Base-by-base conservation (phyloP, 2,797 vertebrate genomes). In the Furcifer pardalis region DNA sequence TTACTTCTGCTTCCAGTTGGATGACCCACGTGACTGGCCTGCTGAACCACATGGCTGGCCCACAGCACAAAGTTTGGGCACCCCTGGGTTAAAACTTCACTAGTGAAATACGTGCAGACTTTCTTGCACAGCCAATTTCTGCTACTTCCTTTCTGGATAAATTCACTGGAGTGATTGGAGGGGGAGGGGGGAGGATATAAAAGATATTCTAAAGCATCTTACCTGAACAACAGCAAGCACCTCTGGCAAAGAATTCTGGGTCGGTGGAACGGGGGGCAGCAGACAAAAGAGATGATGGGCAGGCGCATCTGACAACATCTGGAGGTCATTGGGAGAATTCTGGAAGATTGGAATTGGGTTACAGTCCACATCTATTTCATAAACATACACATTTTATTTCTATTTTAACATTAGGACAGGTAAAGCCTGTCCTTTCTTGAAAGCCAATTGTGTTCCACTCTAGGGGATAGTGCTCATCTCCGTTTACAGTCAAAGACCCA, bases 201-300 rank as follows among this genome's bases (percentile, higher is more conserved):
- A 1, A 5, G 46, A 40, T 7, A 13, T 78, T 42, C n/a, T 42
- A 7, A 25, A 30, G 17, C 83, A 52, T 86, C n/a, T 49, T 89
- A 99, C 98, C 98, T 99, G 99, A 87, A 99, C 94, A 30, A 99
- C 98, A 32, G 98, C 98, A 7, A 99, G 96, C 27, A 99, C 98
- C 91, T 99, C 98, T 0, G 99, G 99, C 63, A 99, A 93, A 0
- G 98, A 96, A 86, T 99, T 99, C 96, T 99, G 98, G 10, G 98
- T 99, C 0, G 98, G 97, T 5, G 97, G 97, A 69, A 99, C 98
- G 0, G 99, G 99, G 0, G 98, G 98, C 86, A 99, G 93, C 81
- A 99, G 97, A 91, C 99, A 99, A 93, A 99, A 99, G 76, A 99
- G 97, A 82, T 99, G 99, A 93, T 99, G 98, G 79, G 99, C 98